Evolutionary conservation across 2,113 vertebrate genomes (phyloP).

Genomic region (Anoura caudifer): DNA sequence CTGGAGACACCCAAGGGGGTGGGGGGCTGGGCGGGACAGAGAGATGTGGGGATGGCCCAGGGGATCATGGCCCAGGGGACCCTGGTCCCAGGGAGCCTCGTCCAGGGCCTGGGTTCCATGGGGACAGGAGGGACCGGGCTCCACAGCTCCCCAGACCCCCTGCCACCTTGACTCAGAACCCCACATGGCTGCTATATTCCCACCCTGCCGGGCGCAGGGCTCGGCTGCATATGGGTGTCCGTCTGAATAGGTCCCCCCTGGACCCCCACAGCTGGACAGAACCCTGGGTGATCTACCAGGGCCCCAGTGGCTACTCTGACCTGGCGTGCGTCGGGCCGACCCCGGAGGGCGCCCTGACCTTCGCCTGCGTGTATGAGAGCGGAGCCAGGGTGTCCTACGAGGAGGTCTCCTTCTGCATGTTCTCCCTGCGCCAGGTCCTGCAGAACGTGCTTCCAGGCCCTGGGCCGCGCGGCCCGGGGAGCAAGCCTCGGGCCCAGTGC

Average conservation of each 20-base stretch:
- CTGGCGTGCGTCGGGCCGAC: constrained; percentile 87
- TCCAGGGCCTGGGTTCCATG: accelerated
- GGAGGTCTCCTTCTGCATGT: constrained; percentile 94
- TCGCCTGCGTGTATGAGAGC: constrained; percentile 92
- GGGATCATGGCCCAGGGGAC: background rate
- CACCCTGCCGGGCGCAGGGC: constrained; percentile 88
- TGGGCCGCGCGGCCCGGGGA: accelerated
- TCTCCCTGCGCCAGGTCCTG: constrained; percentile 90
- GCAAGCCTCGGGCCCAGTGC: background rate
- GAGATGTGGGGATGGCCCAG: accelerated
- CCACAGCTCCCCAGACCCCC: accelerated
- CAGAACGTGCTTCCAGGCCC: constrained; percentile 83
- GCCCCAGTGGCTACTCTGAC: constrained; percentile 95
- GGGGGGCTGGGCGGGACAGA: accelerated
- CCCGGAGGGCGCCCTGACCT: constrained; percentile 66
- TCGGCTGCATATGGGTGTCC: constrained; percentile 88
- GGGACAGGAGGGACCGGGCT: too few species aligned
- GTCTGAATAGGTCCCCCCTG: constrained; percentile 89
- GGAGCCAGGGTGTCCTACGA: constrained; percentile 88
- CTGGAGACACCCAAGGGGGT: accelerated
- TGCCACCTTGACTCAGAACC: constrained; percentile 74
- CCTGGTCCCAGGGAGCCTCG: background rate
- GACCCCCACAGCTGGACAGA: constrained; percentile 90
- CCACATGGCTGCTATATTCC: constrained; percentile 92
- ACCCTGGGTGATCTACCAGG: constrained; percentile 95